Evolutionary conservation across 2,888 invertebrate species (phyloP).

Genomic region (Petrophora chlorosata): DNA sequence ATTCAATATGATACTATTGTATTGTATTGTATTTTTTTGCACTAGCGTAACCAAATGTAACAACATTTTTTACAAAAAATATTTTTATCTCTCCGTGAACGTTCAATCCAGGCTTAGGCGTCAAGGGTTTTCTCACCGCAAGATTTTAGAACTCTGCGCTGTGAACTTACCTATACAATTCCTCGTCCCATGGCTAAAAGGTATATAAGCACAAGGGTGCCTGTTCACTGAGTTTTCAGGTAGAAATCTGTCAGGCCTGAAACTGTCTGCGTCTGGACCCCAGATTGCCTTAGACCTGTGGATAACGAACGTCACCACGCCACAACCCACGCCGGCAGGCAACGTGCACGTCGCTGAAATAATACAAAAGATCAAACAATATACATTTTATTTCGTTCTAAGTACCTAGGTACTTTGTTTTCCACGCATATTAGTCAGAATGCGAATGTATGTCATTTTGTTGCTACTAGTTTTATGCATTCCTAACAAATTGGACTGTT

Average conservation of each 20-base stretch:
- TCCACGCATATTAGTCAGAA: no score
- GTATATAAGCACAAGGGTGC: constrained; percentile 75
- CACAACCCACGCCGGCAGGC: constrained; percentile 73
- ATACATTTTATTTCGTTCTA: background rate
- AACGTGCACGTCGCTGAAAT: constrained; percentile 64
- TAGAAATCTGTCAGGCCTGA: constrained; percentile 84
- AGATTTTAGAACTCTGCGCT: background rate
- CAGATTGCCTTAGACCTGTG: constrained; percentile 81
- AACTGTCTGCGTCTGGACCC: constrained; percentile 82
- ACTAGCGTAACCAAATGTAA: no score
- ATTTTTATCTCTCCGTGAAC: no score
- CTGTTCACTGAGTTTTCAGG: constrained; percentile 71
- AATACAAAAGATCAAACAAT: background rate
- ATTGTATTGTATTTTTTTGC: no score
- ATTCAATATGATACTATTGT: no score
- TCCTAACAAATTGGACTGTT: no score
- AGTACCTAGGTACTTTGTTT: no score
- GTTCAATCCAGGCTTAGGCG: no score
- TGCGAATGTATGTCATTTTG: no score
- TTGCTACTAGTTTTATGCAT: no score
- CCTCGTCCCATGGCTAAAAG: constrained; percentile 74
- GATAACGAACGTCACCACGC: constrained; percentile 62
- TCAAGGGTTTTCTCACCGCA: no score
- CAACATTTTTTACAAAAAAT: no score
- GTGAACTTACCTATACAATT: constrained; percentile 76